Evolutionary conservation across 2,113 vertebrate genomes (phyloP), one percentile per base, ranked within the genome.

Genomic region (Rhynchopsitta pachyrhyncha): DNA sequence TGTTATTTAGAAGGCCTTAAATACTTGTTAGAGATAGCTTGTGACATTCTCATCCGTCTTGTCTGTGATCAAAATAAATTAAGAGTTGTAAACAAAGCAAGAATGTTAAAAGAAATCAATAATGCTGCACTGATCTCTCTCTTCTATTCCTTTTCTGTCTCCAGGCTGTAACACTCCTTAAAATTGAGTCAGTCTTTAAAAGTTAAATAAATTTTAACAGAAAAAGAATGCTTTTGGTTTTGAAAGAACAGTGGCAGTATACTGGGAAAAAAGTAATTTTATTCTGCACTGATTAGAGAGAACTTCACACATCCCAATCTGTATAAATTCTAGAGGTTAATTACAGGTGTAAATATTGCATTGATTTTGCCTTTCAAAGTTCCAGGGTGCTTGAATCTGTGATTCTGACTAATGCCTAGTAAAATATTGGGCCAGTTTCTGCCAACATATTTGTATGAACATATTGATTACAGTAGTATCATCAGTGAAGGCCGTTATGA

Each of bases 1-100:
- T 95, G 82, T 41, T 80, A 87, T 63, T 94, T 31, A 83, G 63
- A 69, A 85, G 50, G 55, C 60, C 86, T 83, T 92, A 92, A 93
- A 81, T 90, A 82, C 20, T 90, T 86, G 27, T 87, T 80, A 86
- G 42, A 74, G 85, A 55, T 77, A 81, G 55, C 47, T 78, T 92
- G 71, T 96, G 94, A 83, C 47, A 71, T 90, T 86, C 42, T 8
- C 39, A 86, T 93, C 71, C n/a, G 47, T 83, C 76, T 71, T 92
- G 10, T 42, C 23, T 82, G 35, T 0, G 7, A 83, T 86, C 42
- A 81, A 90, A 92, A 94, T 93, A 96, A 92, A 95, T 86, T 92
- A 95, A 52, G 50, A 77, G 68, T 31, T 86, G 13, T 82, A 90
- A 90, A 95, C 55, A 93, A 86, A 88, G 67, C 35, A 80, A 25